Conservation (phyloP, 2,888 invertebrate species). For the Lepidocyrtoides sp. region DNA sequence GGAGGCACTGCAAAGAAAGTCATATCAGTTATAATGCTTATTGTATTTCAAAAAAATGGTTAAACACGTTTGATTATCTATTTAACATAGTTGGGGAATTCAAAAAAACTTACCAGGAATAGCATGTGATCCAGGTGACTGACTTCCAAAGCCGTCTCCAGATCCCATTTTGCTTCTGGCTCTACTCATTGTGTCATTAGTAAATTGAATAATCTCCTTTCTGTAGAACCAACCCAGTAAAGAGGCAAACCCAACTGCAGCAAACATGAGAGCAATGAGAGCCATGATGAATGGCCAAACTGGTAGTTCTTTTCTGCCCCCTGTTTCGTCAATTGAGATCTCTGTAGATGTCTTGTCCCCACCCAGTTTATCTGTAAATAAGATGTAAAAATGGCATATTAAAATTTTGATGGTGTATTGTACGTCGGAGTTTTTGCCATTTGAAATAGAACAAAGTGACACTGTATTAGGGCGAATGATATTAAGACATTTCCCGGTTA, state of each 20-base stretch:
- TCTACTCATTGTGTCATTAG: constrained; percentile 78
- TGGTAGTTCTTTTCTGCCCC: constrained; percentile 65
- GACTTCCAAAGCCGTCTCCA: constrained; percentile 45
- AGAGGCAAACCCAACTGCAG: constrained; percentile 84
- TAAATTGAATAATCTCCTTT: constrained; percentile 84
- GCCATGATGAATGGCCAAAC: constrained; percentile 85
- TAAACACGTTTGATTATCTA: no score
- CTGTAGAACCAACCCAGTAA: constrained; percentile 86
- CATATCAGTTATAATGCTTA: no score
- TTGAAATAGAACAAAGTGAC: no score
- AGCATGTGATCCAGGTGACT: constrained; percentile 77
- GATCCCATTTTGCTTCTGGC: constrained; percentile 77
- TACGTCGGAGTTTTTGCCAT: no score
- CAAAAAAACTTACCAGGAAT: no score
- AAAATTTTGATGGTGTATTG: no score
- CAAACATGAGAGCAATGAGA: constrained; percentile 85
- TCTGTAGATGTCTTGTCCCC: constrained; percentile 81
- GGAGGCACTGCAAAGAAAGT: constrained; percentile 85
- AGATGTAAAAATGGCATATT: no score
- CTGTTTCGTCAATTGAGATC: constrained; percentile 71
- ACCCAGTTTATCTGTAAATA: constrained; percentile 84
- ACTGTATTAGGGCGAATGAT: no score
- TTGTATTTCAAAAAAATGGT: no score
- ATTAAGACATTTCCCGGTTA: no score
- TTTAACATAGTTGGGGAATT: no score